Conservation (phyloP, 2,888 invertebrate genomes). For the Megaustenia siamemsis region DNA sequence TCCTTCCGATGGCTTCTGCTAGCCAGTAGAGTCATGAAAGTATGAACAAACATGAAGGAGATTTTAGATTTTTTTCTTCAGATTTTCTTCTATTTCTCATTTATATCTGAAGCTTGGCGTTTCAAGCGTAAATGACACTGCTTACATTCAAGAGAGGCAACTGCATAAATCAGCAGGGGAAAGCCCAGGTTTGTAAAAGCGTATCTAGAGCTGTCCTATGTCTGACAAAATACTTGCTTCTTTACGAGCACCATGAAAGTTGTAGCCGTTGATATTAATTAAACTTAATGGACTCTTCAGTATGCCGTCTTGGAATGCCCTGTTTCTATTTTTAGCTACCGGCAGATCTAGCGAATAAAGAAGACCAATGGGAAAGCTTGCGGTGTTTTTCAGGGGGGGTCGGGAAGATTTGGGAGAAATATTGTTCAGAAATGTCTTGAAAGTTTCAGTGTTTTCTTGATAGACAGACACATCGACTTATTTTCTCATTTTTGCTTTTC, state of each 20-base stretch:
- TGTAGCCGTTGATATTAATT: slow-evolving; percentile 22
- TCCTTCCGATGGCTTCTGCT: no score
- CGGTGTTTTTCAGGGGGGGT: no score
- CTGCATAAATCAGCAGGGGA: not conserved
- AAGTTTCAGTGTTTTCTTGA: not conserved
- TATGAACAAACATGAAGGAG: no score
- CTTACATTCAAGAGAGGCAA: not conserved
- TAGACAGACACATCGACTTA: not conserved
- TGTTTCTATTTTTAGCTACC: not conserved
- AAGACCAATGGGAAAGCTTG: no score
- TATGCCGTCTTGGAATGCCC: not conserved
- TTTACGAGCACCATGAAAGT: not conserved
- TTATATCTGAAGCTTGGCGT: no score
- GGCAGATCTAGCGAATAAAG: not conserved
- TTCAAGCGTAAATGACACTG: no score
- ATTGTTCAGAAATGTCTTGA: not conserved
- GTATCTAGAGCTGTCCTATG: not conserved
- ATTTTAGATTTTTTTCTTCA: no score
- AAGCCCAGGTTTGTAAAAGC: not conserved
- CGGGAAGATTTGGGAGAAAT: not conserved
- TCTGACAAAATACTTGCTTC: not conserved
- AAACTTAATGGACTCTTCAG: slow-evolving; percentile 29
- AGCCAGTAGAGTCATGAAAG: no score
- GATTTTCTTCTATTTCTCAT: no score
- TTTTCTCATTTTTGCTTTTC: not conserved